Evolutionary conservation across 2,888 invertebrate genomes (phyloP).

Genomic region (Dilophus febrilis): DNA sequence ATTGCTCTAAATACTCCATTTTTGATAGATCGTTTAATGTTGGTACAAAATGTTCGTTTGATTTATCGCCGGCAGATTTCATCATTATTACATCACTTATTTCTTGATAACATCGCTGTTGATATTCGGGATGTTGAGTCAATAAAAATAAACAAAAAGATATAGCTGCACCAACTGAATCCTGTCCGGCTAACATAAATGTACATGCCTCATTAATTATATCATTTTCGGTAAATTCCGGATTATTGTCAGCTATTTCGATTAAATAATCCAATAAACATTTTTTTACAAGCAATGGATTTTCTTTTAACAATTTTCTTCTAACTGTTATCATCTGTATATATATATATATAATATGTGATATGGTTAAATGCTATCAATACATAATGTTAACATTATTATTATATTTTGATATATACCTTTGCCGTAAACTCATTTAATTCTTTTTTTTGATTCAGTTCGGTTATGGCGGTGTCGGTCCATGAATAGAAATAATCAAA

Average conservation of each 20-base stretch:
- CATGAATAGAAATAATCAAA: slow-evolving; percentile 36
- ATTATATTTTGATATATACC: slow-evolving; percentile 15
- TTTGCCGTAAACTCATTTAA: slow-evolving; percentile 32
- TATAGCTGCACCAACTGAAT: slow-evolving; percentile 39
- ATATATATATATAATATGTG: too few relatives aligned
- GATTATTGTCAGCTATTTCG: slow-evolving; percentile 33
- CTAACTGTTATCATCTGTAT: slow-evolving; percentile 25
- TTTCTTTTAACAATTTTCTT: slow-evolving; percentile 17
- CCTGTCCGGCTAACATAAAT: slow-evolving; percentile 46
- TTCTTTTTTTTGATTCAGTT: slow-evolving; percentile 33
- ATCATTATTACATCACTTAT: slow-evolving; percentile 29
- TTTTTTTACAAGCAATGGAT: slow-evolving; percentile 17
- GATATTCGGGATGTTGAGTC: slow-evolving; percentile 35
- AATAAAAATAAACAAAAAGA: slow-evolving; percentile 38
- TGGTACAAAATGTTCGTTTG: slow-evolving; percentile 23
- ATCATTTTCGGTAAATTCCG: slow-evolving; percentile 36
- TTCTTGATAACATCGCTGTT: slow-evolving; percentile 32
- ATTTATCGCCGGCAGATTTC: slow-evolving; percentile 16
- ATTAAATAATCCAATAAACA: slow-evolving; percentile 37
- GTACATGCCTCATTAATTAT: slow-evolving; percentile 42
- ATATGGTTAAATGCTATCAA: too few relatives aligned
- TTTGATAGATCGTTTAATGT: slow-evolving; percentile 38
- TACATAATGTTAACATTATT: too few relatives aligned
- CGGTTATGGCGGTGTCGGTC: slow-evolving; percentile 33
- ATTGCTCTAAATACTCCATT: slow-evolving; percentile 49